These are phyloP conservation scores for Nannoperca australis DNA, from an alignment of 2,797 vertebrate genomes.

Conservation along the genomic window DNA sequence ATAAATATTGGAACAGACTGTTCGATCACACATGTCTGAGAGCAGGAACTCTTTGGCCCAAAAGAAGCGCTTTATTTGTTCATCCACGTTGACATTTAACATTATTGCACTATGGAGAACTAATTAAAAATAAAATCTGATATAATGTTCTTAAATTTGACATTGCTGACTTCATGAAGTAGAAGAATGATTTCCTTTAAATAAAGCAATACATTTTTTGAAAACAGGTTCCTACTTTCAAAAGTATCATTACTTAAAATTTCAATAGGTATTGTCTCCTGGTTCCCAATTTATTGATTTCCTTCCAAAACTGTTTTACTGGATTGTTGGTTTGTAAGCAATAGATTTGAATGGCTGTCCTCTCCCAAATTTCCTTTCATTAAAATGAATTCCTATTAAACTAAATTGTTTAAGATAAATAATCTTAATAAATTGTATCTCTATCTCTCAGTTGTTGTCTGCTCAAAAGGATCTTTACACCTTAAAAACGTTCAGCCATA, in stretches of 20 bases:
- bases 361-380: background rate
- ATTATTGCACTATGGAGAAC: background rate
- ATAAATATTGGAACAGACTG: background rate
- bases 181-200: background rate
- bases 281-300: background rate
- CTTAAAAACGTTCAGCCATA: background rate
- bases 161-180: background rate
- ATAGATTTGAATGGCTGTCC: background rate
- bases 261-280: background rate
- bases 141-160: background rate
- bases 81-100: background rate
- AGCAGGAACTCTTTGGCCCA: background rate
- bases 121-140: background rate
- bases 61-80: background rate
- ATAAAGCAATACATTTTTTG: background rate
- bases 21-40: background rate
- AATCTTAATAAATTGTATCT: background rate
- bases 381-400: background rate
- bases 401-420: no score
- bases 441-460: background rate
- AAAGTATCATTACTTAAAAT: background rate
- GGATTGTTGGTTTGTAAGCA: background rate
- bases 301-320: background rate
- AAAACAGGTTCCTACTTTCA: background rate
- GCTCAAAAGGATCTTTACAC: background rate